Percentiles rank a stretch among this genome's conserved stretches.
Evolutionary conservation across 2,113 vertebrate species (phyloP).

Genomic region (Tursiops truncatus): DNA sequence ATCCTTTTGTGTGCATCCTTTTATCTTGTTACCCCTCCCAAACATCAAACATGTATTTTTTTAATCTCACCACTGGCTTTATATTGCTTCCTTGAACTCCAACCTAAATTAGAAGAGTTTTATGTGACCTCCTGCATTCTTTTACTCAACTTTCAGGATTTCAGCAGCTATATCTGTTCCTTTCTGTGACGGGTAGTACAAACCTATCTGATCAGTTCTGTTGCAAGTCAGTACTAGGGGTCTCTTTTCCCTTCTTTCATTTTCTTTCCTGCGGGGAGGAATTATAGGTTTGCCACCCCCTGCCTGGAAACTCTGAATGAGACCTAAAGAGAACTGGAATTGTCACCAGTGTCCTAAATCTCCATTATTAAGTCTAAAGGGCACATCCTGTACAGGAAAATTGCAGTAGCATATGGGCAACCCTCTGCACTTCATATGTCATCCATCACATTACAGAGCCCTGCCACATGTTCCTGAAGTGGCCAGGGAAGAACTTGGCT

Average conservation of each 20-base stretch:
- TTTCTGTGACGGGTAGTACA: neutral
- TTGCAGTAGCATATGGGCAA: conserved; percentile 82
- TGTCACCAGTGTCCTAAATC: conserved; percentile 72
- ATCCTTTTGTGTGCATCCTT: neutral
- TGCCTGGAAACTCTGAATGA: conserved; percentile 58
- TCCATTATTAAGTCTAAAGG: conserved; percentile 78
- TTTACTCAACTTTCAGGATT: conserved; percentile 38
- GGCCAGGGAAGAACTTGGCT: conserved; percentile 80
- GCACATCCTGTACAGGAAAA: conserved; percentile 75
- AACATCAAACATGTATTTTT: neutral
- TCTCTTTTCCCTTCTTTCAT: conserved; percentile 50
- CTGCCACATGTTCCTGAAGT: conserved; percentile 78
- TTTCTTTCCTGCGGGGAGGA: conserved; percentile 32
- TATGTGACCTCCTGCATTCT: neutral
- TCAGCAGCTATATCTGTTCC: neutral
- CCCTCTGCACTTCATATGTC: conserved; percentile 80
- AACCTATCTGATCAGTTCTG: conserved; percentile 26
- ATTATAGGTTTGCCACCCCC: conserved; percentile 64
- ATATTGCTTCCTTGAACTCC: neutral
- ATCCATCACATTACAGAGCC: conserved; percentile 83
- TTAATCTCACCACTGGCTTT: neutral
- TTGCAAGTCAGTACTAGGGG: conserved; percentile 32
- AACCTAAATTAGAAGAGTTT: neutral
- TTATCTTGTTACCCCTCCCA: neutral
- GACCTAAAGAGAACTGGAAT: conserved; percentile 53